phyloP scores from a whole-genome alignment of 2,113 vertebrate species.

The Willisornis vidua region DNA sequence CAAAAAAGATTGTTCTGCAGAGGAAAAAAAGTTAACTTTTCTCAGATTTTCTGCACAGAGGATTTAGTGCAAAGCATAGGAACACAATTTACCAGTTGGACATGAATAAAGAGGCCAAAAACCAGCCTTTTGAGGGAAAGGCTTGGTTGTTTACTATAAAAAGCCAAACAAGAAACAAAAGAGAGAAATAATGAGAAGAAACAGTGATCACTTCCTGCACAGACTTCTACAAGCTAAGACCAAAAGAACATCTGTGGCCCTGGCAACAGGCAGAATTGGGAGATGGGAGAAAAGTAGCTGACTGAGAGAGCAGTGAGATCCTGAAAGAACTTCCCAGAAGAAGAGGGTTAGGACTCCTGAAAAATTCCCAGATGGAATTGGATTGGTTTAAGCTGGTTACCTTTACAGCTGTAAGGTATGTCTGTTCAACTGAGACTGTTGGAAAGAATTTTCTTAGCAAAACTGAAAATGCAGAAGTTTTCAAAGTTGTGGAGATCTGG shows the following conservation, averaged over 20 bases:
- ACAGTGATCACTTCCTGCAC: neutral
- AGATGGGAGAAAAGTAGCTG: neutral
- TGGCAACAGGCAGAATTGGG: neutral
- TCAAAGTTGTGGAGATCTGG: neutral
- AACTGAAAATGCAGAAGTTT: neutral
- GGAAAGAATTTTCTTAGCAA: neutral
- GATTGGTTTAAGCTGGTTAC: neutral
- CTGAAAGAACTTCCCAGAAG: neutral
- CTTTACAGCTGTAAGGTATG: neutral
- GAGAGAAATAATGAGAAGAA: neutral
- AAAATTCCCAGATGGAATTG: neutral
- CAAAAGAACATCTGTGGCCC: neutral
- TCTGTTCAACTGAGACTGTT: neutral
- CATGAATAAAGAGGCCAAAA: neutral
- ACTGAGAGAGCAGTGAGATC: neutral
- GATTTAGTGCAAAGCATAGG: neutral
- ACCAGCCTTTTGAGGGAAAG: neutral
- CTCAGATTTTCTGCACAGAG: neutral
- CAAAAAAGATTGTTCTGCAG: neutral
- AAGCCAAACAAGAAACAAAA: neutral
- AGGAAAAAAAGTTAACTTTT: neutral
- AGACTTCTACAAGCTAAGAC: neutral
- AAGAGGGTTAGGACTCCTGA: neutral
- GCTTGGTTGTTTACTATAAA: neutral
- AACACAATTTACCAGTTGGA: neutral